Percentiles rank a stretch among this genome's conserved stretches.
phyloP scores from a whole-genome alignment of 2,888 invertebrate genomes.

The Tetrapedia diversipes region DNA sequence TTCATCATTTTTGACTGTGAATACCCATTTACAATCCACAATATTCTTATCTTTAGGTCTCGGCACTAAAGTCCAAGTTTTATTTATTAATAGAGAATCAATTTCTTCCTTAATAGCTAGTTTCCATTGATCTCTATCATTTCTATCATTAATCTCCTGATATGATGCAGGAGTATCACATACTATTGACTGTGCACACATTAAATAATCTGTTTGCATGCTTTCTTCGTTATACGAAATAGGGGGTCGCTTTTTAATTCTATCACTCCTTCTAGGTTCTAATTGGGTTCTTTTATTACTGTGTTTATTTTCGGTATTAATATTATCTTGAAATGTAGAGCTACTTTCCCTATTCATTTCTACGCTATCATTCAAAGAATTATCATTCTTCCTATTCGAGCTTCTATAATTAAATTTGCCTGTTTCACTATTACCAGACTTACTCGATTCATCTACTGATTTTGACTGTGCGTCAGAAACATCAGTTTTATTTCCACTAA shows the following conservation, averaged over 20 bases:
- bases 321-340: background rate
- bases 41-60: background rate
- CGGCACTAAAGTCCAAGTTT: background rate
- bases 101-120: background rate
- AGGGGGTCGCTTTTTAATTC: background rate
- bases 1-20: slow-evolving; percentile 1
- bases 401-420: background rate
- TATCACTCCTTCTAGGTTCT: background rate
- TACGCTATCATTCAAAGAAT: too few relatives aligned
- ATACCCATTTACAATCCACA: background rate
- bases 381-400: background rate
- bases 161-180: background rate
- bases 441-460: background rate
- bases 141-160: background rate
- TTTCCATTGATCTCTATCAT: background rate
- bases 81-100: background rate
- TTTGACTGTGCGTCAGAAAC: background rate
- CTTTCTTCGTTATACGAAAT: background rate
- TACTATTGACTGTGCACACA: background rate
- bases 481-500: slow-evolving; percentile 3
- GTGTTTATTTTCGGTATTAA: too few relatives aligned
- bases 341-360: too few relatives aligned
- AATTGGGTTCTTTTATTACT: background rate
- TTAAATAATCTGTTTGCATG: background rate
- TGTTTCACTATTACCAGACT: background rate